Evolutionary conservation across 1,140 invertebrate species (phyloP), one percentile per base, ranked within the genome.

Genomic region (Agraylea sexmaculata): DNA sequence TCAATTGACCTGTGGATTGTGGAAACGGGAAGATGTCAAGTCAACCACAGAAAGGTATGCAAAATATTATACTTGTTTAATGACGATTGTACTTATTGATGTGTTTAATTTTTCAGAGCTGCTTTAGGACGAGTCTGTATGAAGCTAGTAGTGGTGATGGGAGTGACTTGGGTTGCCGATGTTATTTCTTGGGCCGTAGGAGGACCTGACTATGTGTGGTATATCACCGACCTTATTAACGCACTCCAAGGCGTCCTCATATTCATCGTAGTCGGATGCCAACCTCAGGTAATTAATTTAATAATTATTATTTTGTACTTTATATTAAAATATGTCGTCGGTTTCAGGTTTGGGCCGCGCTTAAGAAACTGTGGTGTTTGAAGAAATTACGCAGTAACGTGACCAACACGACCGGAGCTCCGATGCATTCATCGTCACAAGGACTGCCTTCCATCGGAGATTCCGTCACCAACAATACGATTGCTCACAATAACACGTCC

Each of bases 171-270:
- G 84, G 74, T 83, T 28, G 76, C 76, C n/a, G 83, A 87, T 57
- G 75, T 87, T 15, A 62, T 87, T 17, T 86, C 82, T 3, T 72
- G 70, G 69, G 62, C 60, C 38, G 75, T 79, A 20, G 83, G 83
- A 35, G 83, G 83, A 0, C 82, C 82, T 0, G 65, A 77, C 45
- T 80, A 78, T 53, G 59, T 80, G 40, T 87, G 83, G 83, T 83
- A 83, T 56, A 59, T 81, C 30, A 82, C 81, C 6, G 84, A 87
- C 58, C 54, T 88, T 43, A 71, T 89, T 54, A 90, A 88, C 60
- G 77, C 80, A 33, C 68, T 87, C 19, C 85, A 90, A 59, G 86
- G 86, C 27, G 75, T 89, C n/a, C 77, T 88, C 54, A 88, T 91
- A 38, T 91, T 91, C 58, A 73, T 84, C 45, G 85, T 89, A 27